phyloP scores from a whole-genome alignment of 2,888 invertebrate species.

The Metopia argyrocephala region DNA sequence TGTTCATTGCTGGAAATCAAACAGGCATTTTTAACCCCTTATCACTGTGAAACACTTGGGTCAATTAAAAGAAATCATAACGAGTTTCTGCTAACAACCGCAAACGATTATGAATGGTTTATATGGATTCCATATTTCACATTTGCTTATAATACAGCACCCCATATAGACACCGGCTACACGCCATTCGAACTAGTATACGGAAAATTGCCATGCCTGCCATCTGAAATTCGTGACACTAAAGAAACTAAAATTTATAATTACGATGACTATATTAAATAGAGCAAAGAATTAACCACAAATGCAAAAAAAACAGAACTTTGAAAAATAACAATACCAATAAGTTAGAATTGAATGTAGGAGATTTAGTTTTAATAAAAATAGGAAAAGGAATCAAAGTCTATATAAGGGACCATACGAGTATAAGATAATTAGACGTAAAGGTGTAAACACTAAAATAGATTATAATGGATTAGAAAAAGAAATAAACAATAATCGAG shows the following conservation, averaged over 20 bases:
- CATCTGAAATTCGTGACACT: too few relatives aligned
- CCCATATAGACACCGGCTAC: constrained; percentile 1
- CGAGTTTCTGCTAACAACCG: not conserved
- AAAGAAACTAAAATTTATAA: too few relatives aligned
- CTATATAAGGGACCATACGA: not conserved
- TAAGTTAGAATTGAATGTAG: not conserved
- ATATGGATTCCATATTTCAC: constrained; percentile 2
- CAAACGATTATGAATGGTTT: not conserved
- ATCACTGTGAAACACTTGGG: constrained; percentile 29
- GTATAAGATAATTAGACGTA: not conserved
- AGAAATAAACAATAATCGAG: too few relatives aligned
- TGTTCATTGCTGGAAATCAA: not conserved
- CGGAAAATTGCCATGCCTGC: not conserved
- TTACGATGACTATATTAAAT: not conserved
- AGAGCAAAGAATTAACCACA: not conserved
- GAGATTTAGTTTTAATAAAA: constrained; percentile 1
- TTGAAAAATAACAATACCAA: not conserved
- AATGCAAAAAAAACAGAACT: not conserved
- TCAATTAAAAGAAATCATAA: constrained; percentile 4
- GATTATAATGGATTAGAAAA: not conserved
- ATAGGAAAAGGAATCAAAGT: not conserved
- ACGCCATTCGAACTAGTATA: not conserved
- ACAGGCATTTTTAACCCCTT: not conserved
- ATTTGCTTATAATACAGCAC: constrained; percentile 7
- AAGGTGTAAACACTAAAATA: not conserved